Base-by-base conservation (phyloP, 2,113 vertebrate species). In the Actenoides lindsayi region DNA sequence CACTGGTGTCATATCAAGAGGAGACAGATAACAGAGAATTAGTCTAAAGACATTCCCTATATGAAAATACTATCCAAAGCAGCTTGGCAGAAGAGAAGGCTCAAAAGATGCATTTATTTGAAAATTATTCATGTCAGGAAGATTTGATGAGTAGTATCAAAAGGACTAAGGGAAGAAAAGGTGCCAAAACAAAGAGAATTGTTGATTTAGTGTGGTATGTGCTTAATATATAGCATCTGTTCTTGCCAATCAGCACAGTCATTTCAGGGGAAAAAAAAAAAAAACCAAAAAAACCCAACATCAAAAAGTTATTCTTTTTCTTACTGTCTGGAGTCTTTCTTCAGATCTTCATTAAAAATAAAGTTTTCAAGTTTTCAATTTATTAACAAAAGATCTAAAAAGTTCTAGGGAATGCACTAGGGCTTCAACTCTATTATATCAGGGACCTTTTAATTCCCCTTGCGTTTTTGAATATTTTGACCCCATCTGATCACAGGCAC, bases 261-360 rank as follows among this genome's bases (percentile, higher is more conserved):
- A 89, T 94, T 95, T 86, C 44, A 83, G 62, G 21, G 14, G 16
- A 35, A 13, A 24, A 67, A 44, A 19, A 64, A 11, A 59, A 65
- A 48, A 18, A 50, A 8, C 10, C 21, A 50, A 63, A 48, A 70
- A 70, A 41, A 86, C 37, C 37, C 37, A 78, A 71, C n/a, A 96
- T 88, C 23, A 83, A 90, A 97, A 96, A 80, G 21, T 2, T 83
- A 33, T 59, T 75, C 1, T 68, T 94, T 93, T 90, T 87, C 62
- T 91, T 56, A 17, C n/a, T 92, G 62, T 79, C 92, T 95, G 83
- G n/a, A 77, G 62, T 87, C 54, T 83, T 93, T 51, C 13, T 69
- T 91, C 65, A 97, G 70, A 88, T 96, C 79, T 89, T 96, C 97
- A 97, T 97, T 96, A 97, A 89, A 24, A 88, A 85, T 56, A 89